Evolutionary conservation across 2,888 invertebrate species (phyloP), one percentile per base, ranked within the genome.

Genomic region (Brenthis ino): DNA sequence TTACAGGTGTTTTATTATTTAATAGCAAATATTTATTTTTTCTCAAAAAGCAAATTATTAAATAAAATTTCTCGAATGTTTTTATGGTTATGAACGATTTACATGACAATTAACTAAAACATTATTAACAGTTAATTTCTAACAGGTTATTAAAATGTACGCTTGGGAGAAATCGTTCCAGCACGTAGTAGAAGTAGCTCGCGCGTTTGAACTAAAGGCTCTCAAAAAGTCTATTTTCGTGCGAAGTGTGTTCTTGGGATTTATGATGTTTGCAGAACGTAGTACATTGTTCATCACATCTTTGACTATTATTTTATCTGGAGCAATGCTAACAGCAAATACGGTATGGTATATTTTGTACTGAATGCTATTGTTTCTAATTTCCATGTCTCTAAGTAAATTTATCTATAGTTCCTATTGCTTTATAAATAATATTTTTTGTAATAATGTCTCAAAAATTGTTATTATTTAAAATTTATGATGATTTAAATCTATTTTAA

Each of bases 91-190:
- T 43, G 37, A 43, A 11, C 8, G 4, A 57, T 1, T 20, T 16
- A 16, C 6, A 2, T 28, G 6, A 48, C 20, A 13, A 16, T 5
- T 60, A 24, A 16, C 20, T 5, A 28, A 13, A n/a, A 48, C 12
- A 33, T 14, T 11, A 57, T n/a, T 13, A 11, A 57, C 28, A 28
- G 47, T 47, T 20, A 47, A 43, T 43, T 37, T 56, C 8, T 58
- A 47, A 61, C 84, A 96, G 90, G 96, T 98, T 0, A 97, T 98
- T 72, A 98, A 98, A 93, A 98, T 98, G 98, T 98, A 98, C 84
- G 96, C 97, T 2, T 98, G 98, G 96, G 98, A 98, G 86, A 94
- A 94, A 75, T 96, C 97, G 0, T 98, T 98, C 84, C 95, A 95
- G 63, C 85, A 94, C 24, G 89, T 97, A 0, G 95, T 97, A 13